Evolutionary conservation across 1,140 invertebrate genomes (phyloP).

Genomic region (Drosophila pandora): DNA sequence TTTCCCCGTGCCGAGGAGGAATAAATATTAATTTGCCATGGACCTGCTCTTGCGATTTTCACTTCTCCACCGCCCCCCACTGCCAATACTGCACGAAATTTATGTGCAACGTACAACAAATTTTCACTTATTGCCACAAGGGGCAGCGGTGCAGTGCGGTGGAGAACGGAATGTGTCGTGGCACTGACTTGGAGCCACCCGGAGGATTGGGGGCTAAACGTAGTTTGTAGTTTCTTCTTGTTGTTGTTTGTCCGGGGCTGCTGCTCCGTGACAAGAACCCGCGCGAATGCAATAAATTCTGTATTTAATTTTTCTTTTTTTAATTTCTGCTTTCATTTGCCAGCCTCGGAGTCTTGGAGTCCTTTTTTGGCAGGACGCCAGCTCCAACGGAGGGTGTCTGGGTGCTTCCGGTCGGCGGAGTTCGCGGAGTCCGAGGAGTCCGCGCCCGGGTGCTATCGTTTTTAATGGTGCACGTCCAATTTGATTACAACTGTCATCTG

Average conservation of each 20-base stretch:
- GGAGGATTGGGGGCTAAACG: conserved; percentile 20
- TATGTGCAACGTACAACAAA: conserved; percentile 77
- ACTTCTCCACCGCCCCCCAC: conserved; percentile 2
- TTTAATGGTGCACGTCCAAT: conserved; percentile 79
- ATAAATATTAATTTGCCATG: conserved; percentile 76
- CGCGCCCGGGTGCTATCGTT: conserved; percentile 53
- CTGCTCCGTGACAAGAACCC: conserved; percentile 74
- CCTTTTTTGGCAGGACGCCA: conserved; percentile 55
- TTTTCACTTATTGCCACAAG: conserved; percentile 69
- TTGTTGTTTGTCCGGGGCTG: conserved; percentile 61
- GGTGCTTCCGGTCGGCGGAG: conserved; percentile 44
- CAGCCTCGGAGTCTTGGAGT: conserved; percentile 10
- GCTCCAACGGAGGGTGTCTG: conserved; percentile 47
- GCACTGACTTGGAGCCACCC: conserved; percentile 13
- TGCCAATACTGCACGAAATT: conserved; percentile 65
- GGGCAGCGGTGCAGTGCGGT: not conserved
- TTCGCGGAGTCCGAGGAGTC: not conserved
- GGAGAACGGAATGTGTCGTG: conserved; percentile 55
- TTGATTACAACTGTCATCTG: conserved; percentile 78
- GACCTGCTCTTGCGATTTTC: conserved; percentile 9
- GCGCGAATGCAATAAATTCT: conserved; percentile 78
- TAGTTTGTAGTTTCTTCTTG: conserved; percentile 41
- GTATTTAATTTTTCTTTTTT: conserved; percentile 80
- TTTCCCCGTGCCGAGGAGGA: conserved; percentile 9
- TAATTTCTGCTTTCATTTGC: conserved; percentile 77